Percentiles rank a stretch among this genome's conserved stretches.
These are phyloP conservation scores for Poeciliopsis paucimaculata DNA, from an alignment of 2,797 vertebrate species.

Conservation along the genomic window DNA sequence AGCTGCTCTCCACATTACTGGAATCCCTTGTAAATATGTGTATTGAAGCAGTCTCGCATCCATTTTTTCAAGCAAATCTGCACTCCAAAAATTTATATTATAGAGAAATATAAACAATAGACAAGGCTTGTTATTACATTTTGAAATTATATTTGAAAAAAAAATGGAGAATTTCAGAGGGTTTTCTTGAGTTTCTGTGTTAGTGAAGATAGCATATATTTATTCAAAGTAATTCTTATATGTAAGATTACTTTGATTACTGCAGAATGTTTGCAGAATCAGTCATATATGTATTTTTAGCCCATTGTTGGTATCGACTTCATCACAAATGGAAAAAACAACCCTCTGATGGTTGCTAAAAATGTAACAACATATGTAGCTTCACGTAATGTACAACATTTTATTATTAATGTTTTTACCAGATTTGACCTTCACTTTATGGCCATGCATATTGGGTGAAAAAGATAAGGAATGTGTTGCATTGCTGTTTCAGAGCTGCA, in stretches of 20 bases:
- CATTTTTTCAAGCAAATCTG: background rate
- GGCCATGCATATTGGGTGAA: too few species aligned
- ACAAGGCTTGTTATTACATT: background rate
- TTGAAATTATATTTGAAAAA: background rate
- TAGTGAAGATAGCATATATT: background rate
- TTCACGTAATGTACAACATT: background rate
- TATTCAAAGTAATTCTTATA: background rate
- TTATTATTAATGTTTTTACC: background rate
- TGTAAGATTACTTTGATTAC: too few species aligned
- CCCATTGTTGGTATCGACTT: background rate
- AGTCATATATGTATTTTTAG: background rate
- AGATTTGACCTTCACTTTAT: background rate
- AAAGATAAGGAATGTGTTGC: background rate
- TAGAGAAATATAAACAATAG: background rate
- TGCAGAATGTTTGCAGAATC: background rate
- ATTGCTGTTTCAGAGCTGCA: background rate
- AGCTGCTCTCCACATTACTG: background rate
- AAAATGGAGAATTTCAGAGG: background rate
- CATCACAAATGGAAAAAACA: background rate
- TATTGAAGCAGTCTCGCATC: background rate
- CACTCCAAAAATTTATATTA: background rate
- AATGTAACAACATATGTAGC: background rate
- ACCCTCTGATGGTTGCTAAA: background rate
- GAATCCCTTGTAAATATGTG: background rate
- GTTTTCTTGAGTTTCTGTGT: background rate